Percentiles rank a stretch among this genome's conserved stretches.
These are phyloP conservation scores for Eolophus roseicapilla DNA, from an alignment of 2,113 vertebrate species.

Conservation along the genomic window DNA sequence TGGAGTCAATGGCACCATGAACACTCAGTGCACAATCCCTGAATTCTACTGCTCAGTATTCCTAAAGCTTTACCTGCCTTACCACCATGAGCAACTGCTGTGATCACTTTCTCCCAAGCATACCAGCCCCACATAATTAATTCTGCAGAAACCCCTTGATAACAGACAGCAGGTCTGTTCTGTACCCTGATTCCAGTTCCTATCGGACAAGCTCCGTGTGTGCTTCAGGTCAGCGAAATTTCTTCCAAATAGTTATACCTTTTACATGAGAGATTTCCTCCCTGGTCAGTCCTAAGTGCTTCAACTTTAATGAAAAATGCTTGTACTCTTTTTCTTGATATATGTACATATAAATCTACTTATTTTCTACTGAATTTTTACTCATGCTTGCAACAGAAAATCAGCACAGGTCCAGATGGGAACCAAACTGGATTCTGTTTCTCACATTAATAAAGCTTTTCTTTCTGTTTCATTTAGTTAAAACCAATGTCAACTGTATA, in stretches of 20 bases:
- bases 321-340: background rate
- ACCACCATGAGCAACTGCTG: background rate
- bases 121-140: background rate
- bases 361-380: slow-evolving; percentile 12
- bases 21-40: background rate
- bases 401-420: background rate
- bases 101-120: background rate
- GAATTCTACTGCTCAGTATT: background rate
- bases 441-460: background rate
- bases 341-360: background rate
- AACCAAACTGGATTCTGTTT: background rate
- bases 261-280: background rate
- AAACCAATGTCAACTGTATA: background rate
- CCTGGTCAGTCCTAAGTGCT: background rate
- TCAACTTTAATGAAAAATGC: background rate
- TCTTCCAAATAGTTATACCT: background rate
- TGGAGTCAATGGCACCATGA: background rate
- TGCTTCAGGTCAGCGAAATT: background rate
- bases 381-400: background rate
- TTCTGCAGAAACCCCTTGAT: background rate
- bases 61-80: background rate
- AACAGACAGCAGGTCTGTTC: background rate
- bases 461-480: background rate
- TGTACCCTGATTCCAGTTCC: background rate
- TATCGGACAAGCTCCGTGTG: background rate